Percentiles rank a stretch among this genome's conserved stretches.
These are phyloP conservation scores for Entomobrya multifasciata DNA, from an alignment of 2,888 invertebrate genomes.

Conservation along the genomic window DNA sequence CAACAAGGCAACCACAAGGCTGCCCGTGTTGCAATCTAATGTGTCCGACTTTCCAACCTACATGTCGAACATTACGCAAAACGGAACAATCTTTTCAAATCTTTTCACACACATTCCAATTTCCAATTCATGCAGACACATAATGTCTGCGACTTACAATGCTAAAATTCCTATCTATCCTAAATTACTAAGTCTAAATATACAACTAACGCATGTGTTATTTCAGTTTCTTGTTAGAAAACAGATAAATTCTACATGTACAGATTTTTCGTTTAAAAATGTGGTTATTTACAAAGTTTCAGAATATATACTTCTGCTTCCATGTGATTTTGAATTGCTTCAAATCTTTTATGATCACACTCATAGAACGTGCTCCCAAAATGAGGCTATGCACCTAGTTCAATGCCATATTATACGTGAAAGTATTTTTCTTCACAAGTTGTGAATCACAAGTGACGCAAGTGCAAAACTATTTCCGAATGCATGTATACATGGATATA, in stretches of 20 bases:
- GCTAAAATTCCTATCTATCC: too few species aligned
- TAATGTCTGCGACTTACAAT: too few species aligned
- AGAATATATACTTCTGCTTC: constrained; percentile 19
- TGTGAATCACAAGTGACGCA: too few species aligned
- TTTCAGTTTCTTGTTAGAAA: not conserved
- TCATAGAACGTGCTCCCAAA: constrained; percentile 32
- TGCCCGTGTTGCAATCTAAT: constrained; percentile 21
- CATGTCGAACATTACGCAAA: too few species aligned
- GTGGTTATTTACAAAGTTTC: not conserved
- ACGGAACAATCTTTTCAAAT: too few species aligned
- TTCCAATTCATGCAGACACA: too few species aligned
- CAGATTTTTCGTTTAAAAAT: constrained; percentile 18
- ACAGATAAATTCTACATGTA: not conserved
- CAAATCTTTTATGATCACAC: not conserved
- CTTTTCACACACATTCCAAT: too few species aligned
- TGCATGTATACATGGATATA: too few species aligned
- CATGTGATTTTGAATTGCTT: constrained; percentile 29
- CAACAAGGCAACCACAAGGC: constrained; percentile 28
- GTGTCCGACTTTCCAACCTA: too few species aligned
- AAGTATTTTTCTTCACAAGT: too few species aligned
- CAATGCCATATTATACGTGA: constrained; percentile 32
- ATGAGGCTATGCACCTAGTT: constrained; percentile 22
- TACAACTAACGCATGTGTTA: not conserved
- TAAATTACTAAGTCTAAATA: too few species aligned
- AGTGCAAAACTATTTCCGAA: too few species aligned